Conservation (phyloP, 2,797 vertebrate genomes). For the Rhodeus uyekii region DNA sequence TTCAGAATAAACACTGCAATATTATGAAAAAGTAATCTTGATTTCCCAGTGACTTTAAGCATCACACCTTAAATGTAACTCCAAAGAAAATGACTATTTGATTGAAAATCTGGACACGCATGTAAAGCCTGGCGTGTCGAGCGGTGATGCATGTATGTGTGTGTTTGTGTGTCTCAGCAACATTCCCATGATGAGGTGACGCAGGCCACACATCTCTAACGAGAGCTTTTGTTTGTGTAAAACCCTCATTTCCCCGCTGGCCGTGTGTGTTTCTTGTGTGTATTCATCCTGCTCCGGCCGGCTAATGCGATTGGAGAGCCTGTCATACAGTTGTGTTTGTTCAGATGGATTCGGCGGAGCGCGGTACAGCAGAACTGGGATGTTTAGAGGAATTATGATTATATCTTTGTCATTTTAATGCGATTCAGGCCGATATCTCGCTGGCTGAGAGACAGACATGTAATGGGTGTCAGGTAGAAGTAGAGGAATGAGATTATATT, state of each 20-base stretch:
- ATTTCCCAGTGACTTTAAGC: too few relatives aligned
- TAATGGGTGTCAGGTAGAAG: constrained; percentile 69
- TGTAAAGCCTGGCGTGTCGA: background rate
- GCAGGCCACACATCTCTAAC: constrained; percentile 30
- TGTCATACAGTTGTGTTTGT: constrained; percentile 44
- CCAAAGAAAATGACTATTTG: background rate
- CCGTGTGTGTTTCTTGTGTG: constrained; percentile 18
- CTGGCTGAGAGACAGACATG: constrained; percentile 61
- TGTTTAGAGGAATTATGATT: constrained; percentile 67
- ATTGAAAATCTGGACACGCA: background rate
- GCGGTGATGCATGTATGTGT: background rate
- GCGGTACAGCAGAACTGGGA: constrained; percentile 49
- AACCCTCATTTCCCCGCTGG: constrained; percentile 27
- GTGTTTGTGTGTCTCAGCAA: background rate
- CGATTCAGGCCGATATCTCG: constrained; percentile 69
- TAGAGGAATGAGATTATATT: constrained; percentile 56
- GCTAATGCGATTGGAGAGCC: constrained; percentile 36
- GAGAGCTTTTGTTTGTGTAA: constrained; percentile 43
- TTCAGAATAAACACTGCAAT: too few relatives aligned
- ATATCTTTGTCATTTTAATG: constrained; percentile 78
- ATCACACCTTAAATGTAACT: background rate
- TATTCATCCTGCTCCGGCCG: constrained; percentile 10
- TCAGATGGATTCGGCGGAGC: constrained; percentile 48
- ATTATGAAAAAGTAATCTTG: too few relatives aligned
- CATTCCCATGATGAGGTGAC: constrained; percentile 8